Percentiles rank a stretch among this genome's conserved stretches.
phyloP scores from a whole-genome alignment of 2,113 vertebrate species.

The Centropristis striata region DNA sequence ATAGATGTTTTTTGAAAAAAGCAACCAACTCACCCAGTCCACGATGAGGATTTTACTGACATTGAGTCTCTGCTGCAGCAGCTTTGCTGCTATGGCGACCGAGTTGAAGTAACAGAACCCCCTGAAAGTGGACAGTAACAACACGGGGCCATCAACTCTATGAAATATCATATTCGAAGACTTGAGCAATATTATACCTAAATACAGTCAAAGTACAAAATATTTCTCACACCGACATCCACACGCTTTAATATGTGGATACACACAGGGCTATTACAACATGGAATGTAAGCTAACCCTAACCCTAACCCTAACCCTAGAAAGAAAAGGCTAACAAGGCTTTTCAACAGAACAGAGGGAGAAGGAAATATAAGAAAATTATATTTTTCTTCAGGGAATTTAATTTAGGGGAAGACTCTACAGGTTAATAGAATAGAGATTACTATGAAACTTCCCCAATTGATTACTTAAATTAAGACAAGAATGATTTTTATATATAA shows the following conservation, averaged over 20 bases:
- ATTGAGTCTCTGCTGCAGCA: slow-evolving; percentile 94
- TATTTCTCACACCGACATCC: background rate
- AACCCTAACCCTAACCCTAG: too few relatives aligned
- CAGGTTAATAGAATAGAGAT: too few relatives aligned
- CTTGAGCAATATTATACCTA: background rate
- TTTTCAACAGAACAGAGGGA: background rate
- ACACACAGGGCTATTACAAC: background rate
- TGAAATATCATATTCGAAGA: background rate
- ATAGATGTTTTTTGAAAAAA: background rate
- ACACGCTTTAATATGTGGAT: background rate
- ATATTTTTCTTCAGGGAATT: background rate
- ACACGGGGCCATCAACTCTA: background rate
- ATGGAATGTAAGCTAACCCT: background rate
- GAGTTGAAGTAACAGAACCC: slow-evolving; percentile 99
- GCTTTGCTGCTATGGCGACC: slow-evolving; percentile 95
- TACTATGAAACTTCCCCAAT: too few relatives aligned
- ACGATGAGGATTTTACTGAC: slow-evolving; percentile 98
- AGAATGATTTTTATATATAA: too few relatives aligned
- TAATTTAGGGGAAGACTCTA: too few relatives aligned
- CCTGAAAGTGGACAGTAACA: slow-evolving; percentile 80
- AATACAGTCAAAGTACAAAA: background rate
- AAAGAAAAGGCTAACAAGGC: background rate
- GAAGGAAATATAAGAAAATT: background rate
- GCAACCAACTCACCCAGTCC: slow-evolving; percentile 93
- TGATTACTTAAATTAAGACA: too few relatives aligned